Evolutionary conservation across 2,797 vertebrate species (phyloP).

Genomic region (Peromyscus nudipes): DNA sequence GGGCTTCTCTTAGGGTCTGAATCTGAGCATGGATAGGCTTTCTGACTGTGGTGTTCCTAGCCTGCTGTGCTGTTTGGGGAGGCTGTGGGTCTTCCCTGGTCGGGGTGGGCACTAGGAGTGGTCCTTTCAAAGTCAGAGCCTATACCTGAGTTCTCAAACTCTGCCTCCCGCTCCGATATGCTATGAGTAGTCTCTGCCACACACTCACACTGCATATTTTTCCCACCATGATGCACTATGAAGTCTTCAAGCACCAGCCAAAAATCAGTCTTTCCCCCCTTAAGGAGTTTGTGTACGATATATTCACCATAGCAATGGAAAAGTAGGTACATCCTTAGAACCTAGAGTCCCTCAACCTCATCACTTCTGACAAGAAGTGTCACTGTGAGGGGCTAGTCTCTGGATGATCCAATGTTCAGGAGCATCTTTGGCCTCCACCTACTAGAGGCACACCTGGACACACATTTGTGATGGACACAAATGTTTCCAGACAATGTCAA

Average conservation of each 20-base stretch:
- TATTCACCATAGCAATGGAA: too few relatives aligned
- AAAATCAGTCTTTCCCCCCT: neutral
- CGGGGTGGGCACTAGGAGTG: neutral
- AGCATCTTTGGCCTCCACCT: neutral
- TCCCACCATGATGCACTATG: neutral
- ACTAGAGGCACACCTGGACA: neutral
- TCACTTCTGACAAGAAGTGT: neutral
- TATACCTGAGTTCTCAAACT: neutral
- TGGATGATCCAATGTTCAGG: neutral
- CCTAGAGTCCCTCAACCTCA: too few relatives aligned
- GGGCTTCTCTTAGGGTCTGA: neutral
- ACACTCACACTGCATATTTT: too few relatives aligned
- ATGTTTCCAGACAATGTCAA: neutral
- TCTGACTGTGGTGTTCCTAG: neutral
- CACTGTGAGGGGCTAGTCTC: neutral
- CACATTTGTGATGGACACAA: neutral
- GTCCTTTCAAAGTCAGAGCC: neutral
- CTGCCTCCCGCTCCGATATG: too few relatives aligned
- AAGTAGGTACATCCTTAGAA: neutral
- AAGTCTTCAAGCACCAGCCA: neutral
- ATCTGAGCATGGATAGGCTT: neutral
- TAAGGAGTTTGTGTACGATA: neutral
- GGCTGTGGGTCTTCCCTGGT: neutral
- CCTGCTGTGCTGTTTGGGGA: neutral
- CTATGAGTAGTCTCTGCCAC: neutral